Conservation (phyloP, 2,797 vertebrate genomes). For the Danio kyathit region DNA sequence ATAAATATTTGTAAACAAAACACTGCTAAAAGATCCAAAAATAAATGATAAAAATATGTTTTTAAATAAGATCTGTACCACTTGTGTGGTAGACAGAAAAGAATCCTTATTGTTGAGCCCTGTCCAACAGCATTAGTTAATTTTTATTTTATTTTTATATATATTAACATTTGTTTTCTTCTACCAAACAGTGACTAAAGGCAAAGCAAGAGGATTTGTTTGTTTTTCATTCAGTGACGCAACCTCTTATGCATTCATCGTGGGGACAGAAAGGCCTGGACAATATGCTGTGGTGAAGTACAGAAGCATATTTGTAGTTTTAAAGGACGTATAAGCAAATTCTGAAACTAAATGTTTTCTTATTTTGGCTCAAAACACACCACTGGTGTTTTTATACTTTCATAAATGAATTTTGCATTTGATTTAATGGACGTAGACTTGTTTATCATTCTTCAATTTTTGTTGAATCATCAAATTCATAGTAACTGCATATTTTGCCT, state of each 20-base stretch:
- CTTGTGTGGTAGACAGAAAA: not conserved
- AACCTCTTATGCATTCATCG: conserved; percentile 2
- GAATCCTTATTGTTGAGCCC: conserved; percentile 27
- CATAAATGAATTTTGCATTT: no score
- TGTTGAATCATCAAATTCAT: not conserved
- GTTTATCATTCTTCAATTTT: no score
- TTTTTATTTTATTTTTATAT: not conserved
- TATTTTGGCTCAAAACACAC: no score
- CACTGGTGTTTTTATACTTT: no score
- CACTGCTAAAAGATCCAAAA: not conserved
- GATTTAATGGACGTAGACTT: no score
- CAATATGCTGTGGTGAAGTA: not conserved
- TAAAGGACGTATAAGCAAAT: not conserved
- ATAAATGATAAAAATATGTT: not conserved
- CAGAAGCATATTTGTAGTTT: not conserved
- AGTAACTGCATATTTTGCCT: conserved; percentile 1
- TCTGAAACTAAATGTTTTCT: not conserved
- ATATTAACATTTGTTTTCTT: conserved; percentile 18
- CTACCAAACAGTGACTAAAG: not conserved
- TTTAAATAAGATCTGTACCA: not conserved
- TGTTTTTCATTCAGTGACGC: not conserved
- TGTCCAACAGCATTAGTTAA: not conserved
- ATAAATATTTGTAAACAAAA: no score
- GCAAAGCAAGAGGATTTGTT: not conserved
- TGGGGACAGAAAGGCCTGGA: not conserved